These are phyloP conservation scores for Heterodera carotae DNA, from an alignment of 1,140 invertebrate genomes.

Conservation along the genomic window DNA sequence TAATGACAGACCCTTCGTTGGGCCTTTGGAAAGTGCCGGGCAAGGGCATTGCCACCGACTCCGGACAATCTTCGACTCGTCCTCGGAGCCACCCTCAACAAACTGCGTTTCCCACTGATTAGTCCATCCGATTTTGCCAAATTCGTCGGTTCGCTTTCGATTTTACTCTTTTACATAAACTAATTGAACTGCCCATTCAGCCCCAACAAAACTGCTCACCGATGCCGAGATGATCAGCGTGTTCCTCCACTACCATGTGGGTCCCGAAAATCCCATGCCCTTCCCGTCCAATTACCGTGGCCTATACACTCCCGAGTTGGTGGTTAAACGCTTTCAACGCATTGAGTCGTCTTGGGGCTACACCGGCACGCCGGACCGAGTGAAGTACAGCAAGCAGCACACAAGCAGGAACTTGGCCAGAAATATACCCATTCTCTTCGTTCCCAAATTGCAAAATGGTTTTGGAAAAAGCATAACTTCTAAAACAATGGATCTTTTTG, in stretches of 20 bases:
- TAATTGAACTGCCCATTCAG: slow-evolving; percentile 46
- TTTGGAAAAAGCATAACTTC: too few species aligned
- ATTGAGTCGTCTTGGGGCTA: slow-evolving; percentile 84
- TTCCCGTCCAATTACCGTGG: slow-evolving; percentile 66
- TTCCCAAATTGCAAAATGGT: too few species aligned
- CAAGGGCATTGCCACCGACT: slow-evolving; percentile 73
- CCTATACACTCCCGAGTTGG: slow-evolving; percentile 70
- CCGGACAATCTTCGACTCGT: slow-evolving; percentile 76
- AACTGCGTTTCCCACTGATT: slow-evolving; percentile 84
- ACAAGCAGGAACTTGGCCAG: too few species aligned
- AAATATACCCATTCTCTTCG: too few species aligned
- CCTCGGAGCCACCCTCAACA: slow-evolving; percentile 72
- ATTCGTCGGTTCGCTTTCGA: slow-evolving; percentile 72
- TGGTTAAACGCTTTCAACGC: slow-evolving; percentile 79
- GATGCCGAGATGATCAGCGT: slow-evolving; percentile 74
- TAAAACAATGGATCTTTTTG: too few species aligned
- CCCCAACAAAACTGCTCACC: slow-evolving; percentile 72
- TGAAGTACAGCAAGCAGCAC: too few species aligned
- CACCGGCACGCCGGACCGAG: slow-evolving; percentile 81
- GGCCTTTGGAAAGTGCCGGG: slow-evolving; percentile 78
- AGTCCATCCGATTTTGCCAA: slow-evolving; percentile 82
- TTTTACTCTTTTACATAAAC: too few species aligned
- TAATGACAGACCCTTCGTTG: slow-evolving; percentile 71
- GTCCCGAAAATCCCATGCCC: slow-evolving; percentile 21
- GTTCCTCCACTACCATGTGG: slow-evolving; percentile 67